Conservation (phyloP, 35 echinoderm and acorn worm genomes). For the Chiridota heheva region DNA sequence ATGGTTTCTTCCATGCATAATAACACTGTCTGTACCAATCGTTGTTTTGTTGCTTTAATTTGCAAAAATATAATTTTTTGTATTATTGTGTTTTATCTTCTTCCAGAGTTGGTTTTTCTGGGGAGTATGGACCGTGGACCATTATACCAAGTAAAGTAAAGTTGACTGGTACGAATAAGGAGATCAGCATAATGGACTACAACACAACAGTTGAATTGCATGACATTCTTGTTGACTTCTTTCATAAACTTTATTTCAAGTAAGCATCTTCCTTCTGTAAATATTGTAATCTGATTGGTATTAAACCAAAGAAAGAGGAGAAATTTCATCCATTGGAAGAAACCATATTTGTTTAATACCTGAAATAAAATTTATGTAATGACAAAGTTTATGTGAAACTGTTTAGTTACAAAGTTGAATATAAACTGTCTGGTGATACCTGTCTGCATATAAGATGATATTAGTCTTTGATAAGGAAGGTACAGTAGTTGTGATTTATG, state of each 20-base stretch:
- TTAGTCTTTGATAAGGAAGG: too few relatives aligned
- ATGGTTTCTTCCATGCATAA: too few relatives aligned
- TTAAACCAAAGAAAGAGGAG: not conserved
- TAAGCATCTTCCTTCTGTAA: conserved; percentile 23
- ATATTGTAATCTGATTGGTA: not conserved
- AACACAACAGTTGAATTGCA: conserved; percentile 73
- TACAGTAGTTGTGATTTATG: too few relatives aligned
- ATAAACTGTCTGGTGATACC: too few relatives aligned
- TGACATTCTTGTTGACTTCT: conserved; percentile 84
- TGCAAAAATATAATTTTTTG: too few relatives aligned
- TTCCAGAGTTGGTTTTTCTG: conserved; percentile 92
- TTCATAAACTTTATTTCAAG: conserved; percentile 91
- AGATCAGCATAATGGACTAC: conserved; percentile 56
- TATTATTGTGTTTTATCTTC: conserved; percentile 20
- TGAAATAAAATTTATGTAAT: not conserved
- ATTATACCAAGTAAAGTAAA: conserved; percentile 85
- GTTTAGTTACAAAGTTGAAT: too few relatives aligned
- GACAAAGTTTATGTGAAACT: too few relatives aligned
- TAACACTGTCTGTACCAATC: too few relatives aligned
- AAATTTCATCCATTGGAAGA: not conserved
- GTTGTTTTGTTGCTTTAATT: too few relatives aligned
- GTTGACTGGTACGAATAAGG: conserved; percentile 57
- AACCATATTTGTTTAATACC: not conserved
- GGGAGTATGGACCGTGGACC: conserved; percentile 81
- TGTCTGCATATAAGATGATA: too few relatives aligned